A percentile compares a stretch with the other conserved stretches of the same genome.
These are phyloP conservation scores for Aphrophora alni DNA, from an alignment of 2,888 invertebrate genomes.

Conservation along the genomic window DNA sequence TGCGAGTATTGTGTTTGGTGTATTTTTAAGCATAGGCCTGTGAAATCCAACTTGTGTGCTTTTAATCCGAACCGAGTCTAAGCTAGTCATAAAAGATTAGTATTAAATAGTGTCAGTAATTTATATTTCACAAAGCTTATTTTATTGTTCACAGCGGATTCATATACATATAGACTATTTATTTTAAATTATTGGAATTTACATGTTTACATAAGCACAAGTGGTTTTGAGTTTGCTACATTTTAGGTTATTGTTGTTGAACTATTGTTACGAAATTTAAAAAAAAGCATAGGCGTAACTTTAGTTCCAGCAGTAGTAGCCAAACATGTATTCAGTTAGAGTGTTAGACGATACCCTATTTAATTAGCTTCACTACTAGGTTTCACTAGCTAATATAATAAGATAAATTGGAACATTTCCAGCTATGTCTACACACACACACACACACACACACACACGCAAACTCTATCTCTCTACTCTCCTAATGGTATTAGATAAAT, in stretches of 20 bases:
- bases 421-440: no score
- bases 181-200: background rate
- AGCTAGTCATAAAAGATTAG: background rate
- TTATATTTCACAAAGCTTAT: background rate
- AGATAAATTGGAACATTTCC: no score
- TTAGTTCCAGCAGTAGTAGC: background rate
- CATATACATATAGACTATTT: background rate
- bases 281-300: slow-evolving; percentile 2
- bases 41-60: background rate
- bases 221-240: background rate
- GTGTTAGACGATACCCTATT: background rate
- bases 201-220: background rate
- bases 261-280: slow-evolving; percentile 4
- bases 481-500: no score
- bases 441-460: no score
- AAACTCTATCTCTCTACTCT: no score
- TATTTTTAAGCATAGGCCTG: background rate
- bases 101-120: background rate
- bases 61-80: background rate
- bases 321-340: background rate
- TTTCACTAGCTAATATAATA: no score
- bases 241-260: background rate
- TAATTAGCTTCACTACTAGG: background rate
- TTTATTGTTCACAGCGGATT: background rate
- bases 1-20: background rate